phyloP scores from a whole-genome alignment of 2,888 invertebrate genomes.

The Homarus gammarus region DNA sequence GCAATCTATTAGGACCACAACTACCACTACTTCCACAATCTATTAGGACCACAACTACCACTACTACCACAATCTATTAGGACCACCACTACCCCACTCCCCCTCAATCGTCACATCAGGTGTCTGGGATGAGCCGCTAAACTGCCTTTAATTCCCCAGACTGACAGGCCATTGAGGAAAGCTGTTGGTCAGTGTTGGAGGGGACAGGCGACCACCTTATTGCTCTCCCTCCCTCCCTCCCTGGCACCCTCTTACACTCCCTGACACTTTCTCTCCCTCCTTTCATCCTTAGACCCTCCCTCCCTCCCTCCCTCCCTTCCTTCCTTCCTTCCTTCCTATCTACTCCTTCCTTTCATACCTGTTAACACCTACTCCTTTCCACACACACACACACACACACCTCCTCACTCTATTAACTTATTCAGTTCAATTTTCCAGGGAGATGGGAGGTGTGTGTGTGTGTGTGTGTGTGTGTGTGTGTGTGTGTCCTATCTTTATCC shows the following conservation, averaged over 20 bases:
- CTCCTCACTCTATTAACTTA: not conserved
- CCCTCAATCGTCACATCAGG: conserved; percentile 25
- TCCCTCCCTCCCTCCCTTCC: not conserved
- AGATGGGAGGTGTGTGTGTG: too few relatives aligned
- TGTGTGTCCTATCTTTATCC: too few relatives aligned
- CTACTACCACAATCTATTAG: not conserved
- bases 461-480: too few relatives aligned
- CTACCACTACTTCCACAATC: not conserved
- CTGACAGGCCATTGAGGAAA: conserved; percentile 42
- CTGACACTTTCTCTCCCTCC: conserved; percentile 6
- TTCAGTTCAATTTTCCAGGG: too few relatives aligned
- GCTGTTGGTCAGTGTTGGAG: conserved; percentile 31
- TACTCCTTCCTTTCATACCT: not conserved
- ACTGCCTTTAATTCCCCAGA: conserved; percentile 46
- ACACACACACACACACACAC: not conserved
- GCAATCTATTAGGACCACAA: not conserved
- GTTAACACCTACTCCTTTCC: not conserved
- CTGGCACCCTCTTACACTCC: conserved; percentile 23
- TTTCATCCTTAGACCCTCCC: not conserved
- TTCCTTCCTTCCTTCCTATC: not conserved
- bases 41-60: not conserved
- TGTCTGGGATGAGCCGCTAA: conserved; percentile 45
- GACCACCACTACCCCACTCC: not conserved
- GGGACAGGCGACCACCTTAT: not conserved
- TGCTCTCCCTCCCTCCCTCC: conserved; percentile 21